Evolutionary conservation across 1,140 invertebrate genomes (phyloP), one percentile per base, ranked within the genome.

Genomic region (Augochlora pura): DNA sequence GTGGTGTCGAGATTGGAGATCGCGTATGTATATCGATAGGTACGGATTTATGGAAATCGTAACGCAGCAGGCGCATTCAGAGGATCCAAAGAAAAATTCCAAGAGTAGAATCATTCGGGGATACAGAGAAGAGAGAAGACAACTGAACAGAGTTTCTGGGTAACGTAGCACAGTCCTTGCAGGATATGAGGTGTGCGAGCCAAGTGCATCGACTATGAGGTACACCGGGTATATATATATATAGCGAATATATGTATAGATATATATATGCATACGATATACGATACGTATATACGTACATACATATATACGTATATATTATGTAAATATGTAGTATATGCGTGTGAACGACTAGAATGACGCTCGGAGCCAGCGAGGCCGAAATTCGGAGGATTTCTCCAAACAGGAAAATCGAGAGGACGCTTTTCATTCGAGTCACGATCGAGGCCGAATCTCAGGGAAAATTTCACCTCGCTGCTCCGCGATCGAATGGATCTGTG

Each of bases 121-220:
- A 6, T 5, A 52, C 49, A 18, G 0, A 8, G 21, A 38, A 25
- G 39, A 42, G 18, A 10, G 23, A 7, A 78, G 63, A 23, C 7
- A 65, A 52, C 27, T 49, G 14, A 46, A 46, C 14, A 46, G 14
- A 23, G 57, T 85, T 57, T 85, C 86, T 88, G 86, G 86, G 75
- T 88, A 88, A 90, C 83, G 82, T 88, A 81, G 57, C 74, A 85
- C 81, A 77, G 83, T 86, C 81, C 79, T 89, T 90, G 88, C 88
- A 86, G 83, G 84, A 86, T 88, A 83, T 84, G 85, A 85, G 52
- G 83, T 86, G 83, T 86, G 84, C 84, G 80, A 85, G 75, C 80
- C 62, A 80, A 83, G 86, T 90, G 89, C 88, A 90, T 89, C 81
- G 70, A 86, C 85, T 82, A 86, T 78, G 77, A 82, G 73, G 39